phyloP scores from a whole-genome alignment of 2,888 invertebrate genomes.

The Latheticus oryzae region DNA sequence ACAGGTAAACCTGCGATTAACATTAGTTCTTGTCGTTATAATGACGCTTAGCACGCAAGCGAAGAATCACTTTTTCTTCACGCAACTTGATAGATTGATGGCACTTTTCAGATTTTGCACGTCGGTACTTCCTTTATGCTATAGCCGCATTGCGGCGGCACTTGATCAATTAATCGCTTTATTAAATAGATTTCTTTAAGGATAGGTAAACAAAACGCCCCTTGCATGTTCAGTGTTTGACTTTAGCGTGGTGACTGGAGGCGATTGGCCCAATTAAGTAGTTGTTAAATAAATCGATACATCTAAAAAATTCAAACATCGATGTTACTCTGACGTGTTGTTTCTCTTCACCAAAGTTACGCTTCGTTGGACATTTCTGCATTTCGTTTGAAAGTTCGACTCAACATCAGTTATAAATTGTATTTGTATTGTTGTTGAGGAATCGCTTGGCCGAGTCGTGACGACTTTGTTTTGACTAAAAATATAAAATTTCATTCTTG shows the following conservation, averaged over 20 bases:
- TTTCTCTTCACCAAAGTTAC: conserved; percentile 28
- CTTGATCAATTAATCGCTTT: conserved; percentile 33
- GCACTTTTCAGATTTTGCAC: neutral
- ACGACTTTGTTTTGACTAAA: too few species aligned
- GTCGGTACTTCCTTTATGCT: neutral
- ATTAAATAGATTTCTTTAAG: conserved; percentile 30
- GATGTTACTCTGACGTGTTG: conserved; percentile 49
- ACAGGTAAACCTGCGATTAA: conserved; percentile 47
- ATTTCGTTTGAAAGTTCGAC: conserved; percentile 9
- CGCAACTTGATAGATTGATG: conserved; percentile 36
- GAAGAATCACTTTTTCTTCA: conserved; percentile 23
- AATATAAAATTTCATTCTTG: too few species aligned
- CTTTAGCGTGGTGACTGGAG: conserved; percentile 47
- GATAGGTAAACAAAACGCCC: conserved; percentile 38
- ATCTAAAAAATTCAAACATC: too few species aligned
- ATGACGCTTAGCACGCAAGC: conserved; percentile 28
- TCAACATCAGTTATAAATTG: neutral
- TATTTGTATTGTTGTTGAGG: conserved; percentile 4
- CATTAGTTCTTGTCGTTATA: conserved; percentile 26
- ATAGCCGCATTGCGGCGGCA: conserved; percentile 16
- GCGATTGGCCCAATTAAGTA: conserved; percentile 54
- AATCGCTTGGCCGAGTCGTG: too few species aligned
- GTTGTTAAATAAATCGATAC: conserved; percentile 50
- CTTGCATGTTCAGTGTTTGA: conserved; percentile 48
- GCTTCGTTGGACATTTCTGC: conserved; percentile 9